Conservation (phyloP, 2,797 vertebrate species). For the Naso thynnoides region DNA sequence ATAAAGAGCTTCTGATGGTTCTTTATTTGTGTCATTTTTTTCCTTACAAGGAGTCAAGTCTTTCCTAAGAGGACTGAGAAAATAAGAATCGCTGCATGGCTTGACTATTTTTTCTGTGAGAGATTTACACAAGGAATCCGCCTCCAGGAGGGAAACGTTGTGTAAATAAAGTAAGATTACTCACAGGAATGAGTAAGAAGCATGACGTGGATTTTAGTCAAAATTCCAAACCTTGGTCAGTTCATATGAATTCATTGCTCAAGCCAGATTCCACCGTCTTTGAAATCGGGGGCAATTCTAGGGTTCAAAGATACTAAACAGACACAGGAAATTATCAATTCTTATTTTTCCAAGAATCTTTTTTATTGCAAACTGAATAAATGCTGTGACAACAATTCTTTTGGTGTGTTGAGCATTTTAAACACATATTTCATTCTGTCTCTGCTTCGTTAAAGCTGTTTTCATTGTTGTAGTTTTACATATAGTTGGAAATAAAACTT, state of each 20-base stretch:
- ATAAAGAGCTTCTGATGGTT: conserved; percentile 42
- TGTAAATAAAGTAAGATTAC: conserved; percentile 39
- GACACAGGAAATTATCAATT: neutral
- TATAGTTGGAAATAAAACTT: neutral
- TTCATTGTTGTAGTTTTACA: neutral
- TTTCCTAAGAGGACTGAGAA: conserved; percentile 24
- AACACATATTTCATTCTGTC: neutral
- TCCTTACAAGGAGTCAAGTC: conserved; percentile 66
- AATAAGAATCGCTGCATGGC: conserved; percentile 15
- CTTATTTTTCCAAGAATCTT: neutral
- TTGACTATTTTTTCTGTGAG: conserved; percentile 1
- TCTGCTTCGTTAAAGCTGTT: conserved; percentile 1
- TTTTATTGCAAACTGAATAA: too few species aligned
- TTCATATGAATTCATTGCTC: conserved; percentile 30
- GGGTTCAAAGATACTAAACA: neutral
- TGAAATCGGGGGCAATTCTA: neutral
- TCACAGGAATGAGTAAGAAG: conserved; percentile 19
- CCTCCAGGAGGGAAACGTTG: conserved; percentile 25
- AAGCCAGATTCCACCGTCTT: neutral
- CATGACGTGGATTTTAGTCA: conserved; percentile 19
- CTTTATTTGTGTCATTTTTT: conserved; percentile 49
- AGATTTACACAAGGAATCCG: conserved; percentile 22
- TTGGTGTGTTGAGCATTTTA: neutral
- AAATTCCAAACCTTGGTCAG: neutral
- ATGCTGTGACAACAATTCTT: too few species aligned